Percentiles rank a stretch among this genome's conserved stretches.
These are phyloP conservation scores for Thereva nobilitata DNA, from an alignment of 2,888 invertebrate genomes.

Conservation along the genomic window DNA sequence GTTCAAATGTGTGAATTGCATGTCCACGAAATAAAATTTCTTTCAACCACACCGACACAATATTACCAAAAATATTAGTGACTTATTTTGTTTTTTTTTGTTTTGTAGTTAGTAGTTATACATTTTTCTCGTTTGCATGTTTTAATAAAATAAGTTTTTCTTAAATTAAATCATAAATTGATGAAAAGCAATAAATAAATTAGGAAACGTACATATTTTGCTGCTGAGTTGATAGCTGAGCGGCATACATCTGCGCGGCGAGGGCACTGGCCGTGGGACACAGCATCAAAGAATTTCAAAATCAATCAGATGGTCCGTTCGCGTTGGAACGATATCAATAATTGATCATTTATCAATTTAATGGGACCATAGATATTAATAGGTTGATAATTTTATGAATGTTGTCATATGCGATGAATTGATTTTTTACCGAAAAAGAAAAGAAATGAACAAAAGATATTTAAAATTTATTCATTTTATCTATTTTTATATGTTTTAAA, in stretches of 20 bases:
- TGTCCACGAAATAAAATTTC: too few species aligned
- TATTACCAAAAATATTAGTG: too few species aligned
- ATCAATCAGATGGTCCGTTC: slow-evolving; percentile 6
- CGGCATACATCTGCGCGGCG: slow-evolving; percentile 95
- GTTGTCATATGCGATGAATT: slow-evolving; percentile 15
- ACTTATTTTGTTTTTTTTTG: too few species aligned
- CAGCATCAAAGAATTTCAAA: slow-evolving; percentile 18
- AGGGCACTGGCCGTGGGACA: slow-evolving; percentile 73
- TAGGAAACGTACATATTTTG: slow-evolving; percentile 77
- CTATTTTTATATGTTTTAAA: slow-evolving; percentile 9
- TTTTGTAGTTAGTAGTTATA: slow-evolving; percentile 3
- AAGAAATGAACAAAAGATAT: slow-evolving; percentile 32
- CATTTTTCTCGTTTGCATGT: slow-evolving; percentile 43
- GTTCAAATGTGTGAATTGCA: too few species aligned
- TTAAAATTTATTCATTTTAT: slow-evolving; percentile 26
- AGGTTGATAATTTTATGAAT: slow-evolving; percentile 6
- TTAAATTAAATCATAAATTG: slow-evolving; percentile 32
- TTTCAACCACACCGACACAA: too few species aligned
- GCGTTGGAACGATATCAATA: slow-evolving; percentile 10
- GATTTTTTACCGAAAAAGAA: slow-evolving; percentile 36
- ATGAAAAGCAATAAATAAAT: slow-evolving; percentile 39
- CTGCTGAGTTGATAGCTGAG: slow-evolving; percentile 89
- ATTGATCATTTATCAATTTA: slow-evolving; percentile 31
- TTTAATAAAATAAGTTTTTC: slow-evolving; percentile 41
- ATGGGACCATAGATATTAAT: slow-evolving; percentile 16